Evolutionary conservation across 2,113 vertebrate genomes (phyloP).

Genomic region (Gavia stellata): DNA sequence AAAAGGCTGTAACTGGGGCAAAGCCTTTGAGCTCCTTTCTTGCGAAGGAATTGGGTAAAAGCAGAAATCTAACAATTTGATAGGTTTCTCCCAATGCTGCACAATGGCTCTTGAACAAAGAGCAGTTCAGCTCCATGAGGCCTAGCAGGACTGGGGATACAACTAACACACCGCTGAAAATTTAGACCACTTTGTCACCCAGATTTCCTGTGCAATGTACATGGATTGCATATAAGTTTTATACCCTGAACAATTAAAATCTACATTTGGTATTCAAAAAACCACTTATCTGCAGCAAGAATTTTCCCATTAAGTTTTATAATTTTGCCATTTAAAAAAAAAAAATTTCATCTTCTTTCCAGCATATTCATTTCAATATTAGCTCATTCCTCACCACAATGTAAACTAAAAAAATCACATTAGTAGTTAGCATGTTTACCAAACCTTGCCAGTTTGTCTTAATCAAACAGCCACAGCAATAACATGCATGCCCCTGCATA

Average conservation of each 20-base stretch:
- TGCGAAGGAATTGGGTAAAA: background rate
- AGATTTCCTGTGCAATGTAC: background rate
- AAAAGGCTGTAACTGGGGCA: background rate
- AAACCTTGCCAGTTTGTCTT: background rate
- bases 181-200: background rate
- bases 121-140: background rate
- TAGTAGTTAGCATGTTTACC: background rate
- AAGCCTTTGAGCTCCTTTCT: background rate
- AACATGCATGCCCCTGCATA: background rate
- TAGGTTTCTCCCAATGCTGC: background rate
- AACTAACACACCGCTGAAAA: background rate
- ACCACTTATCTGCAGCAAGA: background rate
- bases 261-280: background rate
- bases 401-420: background rate
- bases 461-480: background rate
- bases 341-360: background rate
- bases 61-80: background rate
- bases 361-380: background rate
- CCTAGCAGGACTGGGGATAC: background rate
- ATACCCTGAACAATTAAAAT: background rate
- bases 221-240: background rate
- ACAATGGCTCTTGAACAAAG: background rate
- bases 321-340: background rate
- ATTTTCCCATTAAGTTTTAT: background rate
- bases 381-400: background rate